phyloP scores from a whole-genome alignment of 37 sponge, comb jelly and placozoan species.

The Crambe crambe region DNA sequence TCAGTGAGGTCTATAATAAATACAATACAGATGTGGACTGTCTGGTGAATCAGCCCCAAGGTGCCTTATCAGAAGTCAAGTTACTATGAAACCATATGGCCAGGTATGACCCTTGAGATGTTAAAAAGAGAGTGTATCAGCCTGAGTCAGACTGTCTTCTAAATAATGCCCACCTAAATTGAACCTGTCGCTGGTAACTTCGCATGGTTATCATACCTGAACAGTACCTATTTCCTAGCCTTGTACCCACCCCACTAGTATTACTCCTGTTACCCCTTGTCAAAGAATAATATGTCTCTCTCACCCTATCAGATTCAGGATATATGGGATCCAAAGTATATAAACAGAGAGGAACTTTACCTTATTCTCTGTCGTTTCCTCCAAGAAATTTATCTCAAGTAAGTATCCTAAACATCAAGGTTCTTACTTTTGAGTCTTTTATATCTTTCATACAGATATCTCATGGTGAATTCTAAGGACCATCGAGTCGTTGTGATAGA shows the following conservation, averaged over 20 bases:
- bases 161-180: too few species aligned
- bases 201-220: too few species aligned
- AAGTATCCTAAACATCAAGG: too few species aligned
- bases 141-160: too few species aligned
- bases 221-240: too few species aligned
- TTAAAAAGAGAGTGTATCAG: too few species aligned
- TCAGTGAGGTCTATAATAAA: too few species aligned
- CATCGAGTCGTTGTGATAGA: constrained; percentile 83
- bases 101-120: constrained; percentile 43
- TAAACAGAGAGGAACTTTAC: constrained; percentile 61
- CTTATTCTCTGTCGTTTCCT: constrained; percentile 73
- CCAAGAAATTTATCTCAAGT: constrained; percentile 73
- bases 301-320: constrained; percentile 44
- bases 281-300: too few species aligned
- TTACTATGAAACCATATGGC: constrained; percentile 56
- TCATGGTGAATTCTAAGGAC: constrained; percentile 81
- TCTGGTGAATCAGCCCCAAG: constrained; percentile 83
- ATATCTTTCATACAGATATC: constrained; percentile 76
- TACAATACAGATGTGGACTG: constrained; percentile 71
- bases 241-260: too few species aligned
- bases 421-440: too few species aligned
- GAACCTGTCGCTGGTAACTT: too few species aligned
- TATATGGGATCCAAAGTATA: constrained; percentile 66
- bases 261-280: too few species aligned
- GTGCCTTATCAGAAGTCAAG: constrained; percentile 67